Evolutionary conservation across 2,888 invertebrate species (phyloP), one percentile per base, ranked within the genome.

Genomic region (Epistrophella euchroma): DNA sequence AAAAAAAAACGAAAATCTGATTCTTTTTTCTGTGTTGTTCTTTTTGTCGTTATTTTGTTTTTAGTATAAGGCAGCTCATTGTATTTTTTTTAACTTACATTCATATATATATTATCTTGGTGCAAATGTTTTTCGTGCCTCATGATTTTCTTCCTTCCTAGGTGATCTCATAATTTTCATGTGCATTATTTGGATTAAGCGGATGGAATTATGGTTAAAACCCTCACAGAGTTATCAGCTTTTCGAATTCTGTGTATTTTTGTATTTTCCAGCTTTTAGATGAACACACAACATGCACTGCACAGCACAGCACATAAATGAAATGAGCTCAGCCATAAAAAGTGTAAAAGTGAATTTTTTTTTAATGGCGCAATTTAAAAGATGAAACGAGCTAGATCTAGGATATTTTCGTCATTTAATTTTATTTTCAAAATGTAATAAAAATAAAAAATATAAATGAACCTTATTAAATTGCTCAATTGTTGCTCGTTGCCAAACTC

Each of bases 121-220:
- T 64, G 85, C 73, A 85, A 85, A 85, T 85, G 85, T 81, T 58
- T 73, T 85, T 85, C 50, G 68, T 77, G 85, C 68, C 72, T 81
- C 73, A 68, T 85, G 85, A 85, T 80, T 85, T 73, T 47, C 55
- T 79, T 68, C 80, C 79, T 80, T 85, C 68, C 81, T 73, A 72
- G 68, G 76, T 76, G 81, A 85, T 81, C 76, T 81, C 81, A 85
- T 85, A 85, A 85, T 85, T 85, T 85, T 45, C 85, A 77, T 85
- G 81, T 85, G 85, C 85, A 81, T 85, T 85, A 85, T 81, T 76
- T 52, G 85, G 85, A 80, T 85, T 85, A 81, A 85, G 70, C 68
- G 81, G 81, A 70, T 55, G 85, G 35, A 80, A 80, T 76, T 85
- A 85, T 73, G 72, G 84, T 55, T 80, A 75, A 72, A 71, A 77